Evolutionary conservation across 2,888 invertebrate genomes (phyloP).

Genomic region (Drosophila affinis): DNA sequence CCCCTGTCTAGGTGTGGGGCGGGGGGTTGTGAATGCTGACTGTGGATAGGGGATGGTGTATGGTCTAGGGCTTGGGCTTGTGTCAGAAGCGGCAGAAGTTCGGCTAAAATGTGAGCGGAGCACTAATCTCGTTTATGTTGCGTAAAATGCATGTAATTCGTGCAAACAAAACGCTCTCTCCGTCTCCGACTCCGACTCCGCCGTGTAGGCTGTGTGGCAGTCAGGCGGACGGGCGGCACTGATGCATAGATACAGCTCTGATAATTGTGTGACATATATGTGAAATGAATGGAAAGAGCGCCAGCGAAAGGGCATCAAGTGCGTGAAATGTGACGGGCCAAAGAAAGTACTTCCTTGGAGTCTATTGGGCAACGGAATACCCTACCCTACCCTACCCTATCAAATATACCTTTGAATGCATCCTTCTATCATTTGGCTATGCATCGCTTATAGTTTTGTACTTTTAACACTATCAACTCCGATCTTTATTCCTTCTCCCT

Average conservation of each 20-base stretch:
- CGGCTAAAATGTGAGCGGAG: conserved; percentile 67
- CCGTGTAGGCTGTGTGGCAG: conserved; percentile 8
- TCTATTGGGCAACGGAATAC: background rate
- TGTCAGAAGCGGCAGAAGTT: conserved; percentile 7
- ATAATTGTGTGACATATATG: conserved; percentile 69
- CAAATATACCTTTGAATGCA: too few species aligned
- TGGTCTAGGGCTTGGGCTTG: background rate
- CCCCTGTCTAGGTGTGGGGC: conserved; percentile 7
- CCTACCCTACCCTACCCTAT: background rate
- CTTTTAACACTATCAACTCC: background rate
- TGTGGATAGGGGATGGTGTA: background rate
- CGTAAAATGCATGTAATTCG: conserved; percentile 77
- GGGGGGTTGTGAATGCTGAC: background rate
- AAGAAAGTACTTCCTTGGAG: conserved; percentile 2
- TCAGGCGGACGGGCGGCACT: conserved; percentile 10
- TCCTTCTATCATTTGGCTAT: too few species aligned
- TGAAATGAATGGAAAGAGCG: conserved; percentile 49
- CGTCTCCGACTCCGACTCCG: conserved; percentile 9
- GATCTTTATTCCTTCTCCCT: background rate
- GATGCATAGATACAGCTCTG: conserved; percentile 71
- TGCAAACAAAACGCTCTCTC: conserved; percentile 63
- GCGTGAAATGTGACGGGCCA: conserved; percentile 1
- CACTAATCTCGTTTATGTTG: conserved; percentile 78
- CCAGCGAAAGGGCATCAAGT: conserved; percentile 30
- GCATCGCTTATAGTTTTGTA: too few species aligned